Percentiles rank a stretch among this genome's conserved stretches.
Conservation (phyloP, 1,140 invertebrate genomes). For the Neotoxoptera formosana region DNA sequence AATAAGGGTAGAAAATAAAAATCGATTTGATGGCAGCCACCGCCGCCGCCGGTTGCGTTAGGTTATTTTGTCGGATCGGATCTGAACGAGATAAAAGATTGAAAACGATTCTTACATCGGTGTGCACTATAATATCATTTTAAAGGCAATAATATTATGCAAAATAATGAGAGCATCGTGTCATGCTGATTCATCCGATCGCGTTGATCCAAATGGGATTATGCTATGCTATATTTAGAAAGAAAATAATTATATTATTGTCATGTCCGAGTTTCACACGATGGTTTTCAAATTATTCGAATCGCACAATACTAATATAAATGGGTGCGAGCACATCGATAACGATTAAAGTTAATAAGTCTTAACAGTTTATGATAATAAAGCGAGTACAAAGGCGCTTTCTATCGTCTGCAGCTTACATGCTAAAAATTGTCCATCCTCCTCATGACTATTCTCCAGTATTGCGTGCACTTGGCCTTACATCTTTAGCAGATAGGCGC, state of each 20-base stretch:
- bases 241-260: background rate
- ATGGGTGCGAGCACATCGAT: background rate
- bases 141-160: background rate
- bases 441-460: too few relatives aligned
- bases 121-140: background rate
- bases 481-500: too few relatives aligned
- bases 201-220: background rate
- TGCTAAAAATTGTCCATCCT: too few relatives aligned
- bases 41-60: background rate
- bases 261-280: background rate
- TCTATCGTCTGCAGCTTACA: too few relatives aligned
- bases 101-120: background rate
- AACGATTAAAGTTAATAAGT: background rate
- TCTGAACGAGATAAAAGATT: background rate
- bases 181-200: background rate
- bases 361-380: too few relatives aligned
- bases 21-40: background rate
- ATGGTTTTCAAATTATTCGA: background rate
- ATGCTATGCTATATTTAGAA: background rate
- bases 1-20: background rate
- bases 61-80: background rate
- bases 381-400: too few relatives aligned
- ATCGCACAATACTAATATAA: background rate
- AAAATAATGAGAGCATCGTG: background rate
- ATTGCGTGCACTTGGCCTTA: too few relatives aligned